Percentiles rank a stretch among this genome's conserved stretches.
Evolutionary conservation across 2,113 vertebrate genomes (phyloP).

Genomic region (Plecotus auritus): DNA sequence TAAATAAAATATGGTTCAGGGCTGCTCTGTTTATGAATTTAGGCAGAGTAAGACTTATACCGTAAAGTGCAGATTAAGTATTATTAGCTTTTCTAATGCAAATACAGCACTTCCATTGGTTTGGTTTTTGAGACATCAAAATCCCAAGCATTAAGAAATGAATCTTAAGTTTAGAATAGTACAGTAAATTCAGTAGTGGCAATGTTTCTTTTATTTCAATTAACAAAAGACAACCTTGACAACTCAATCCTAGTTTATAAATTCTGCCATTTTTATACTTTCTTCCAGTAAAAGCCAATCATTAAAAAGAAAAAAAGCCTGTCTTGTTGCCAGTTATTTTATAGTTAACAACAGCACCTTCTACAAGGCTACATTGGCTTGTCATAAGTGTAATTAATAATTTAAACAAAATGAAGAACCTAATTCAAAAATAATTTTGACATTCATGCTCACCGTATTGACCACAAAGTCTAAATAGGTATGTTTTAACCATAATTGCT

Average conservation of each 20-base stretch:
- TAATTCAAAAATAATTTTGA: slow-evolving; percentile 37
- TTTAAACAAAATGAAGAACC: slow-evolving; percentile 41
- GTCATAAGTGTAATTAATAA: background rate
- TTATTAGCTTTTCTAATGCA: slow-evolving; percentile 47
- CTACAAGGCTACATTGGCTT: slow-evolving; percentile 21
- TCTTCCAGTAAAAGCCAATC: slow-evolving; percentile 13
- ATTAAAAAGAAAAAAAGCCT: background rate
- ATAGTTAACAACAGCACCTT: slow-evolving; percentile 41
- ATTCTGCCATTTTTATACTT: background rate
- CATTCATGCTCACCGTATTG: slow-evolving; percentile 7
- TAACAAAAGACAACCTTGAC: slow-evolving; percentile 52
- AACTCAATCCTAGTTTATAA: slow-evolving; percentile 26
- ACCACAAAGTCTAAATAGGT: slow-evolving; percentile 28
- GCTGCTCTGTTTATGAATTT: slow-evolving; percentile 42
- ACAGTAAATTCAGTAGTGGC: slow-evolving; percentile 9
- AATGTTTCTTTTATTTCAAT: slow-evolving; percentile 47
- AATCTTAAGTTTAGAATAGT: slow-evolving; percentile 42
- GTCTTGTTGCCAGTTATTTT: slow-evolving; percentile 22
- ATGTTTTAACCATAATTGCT: slow-evolving; percentile 25
- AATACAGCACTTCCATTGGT: slow-evolving; percentile 43
- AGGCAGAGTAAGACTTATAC: slow-evolving; percentile 51
- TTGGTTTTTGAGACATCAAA: slow-evolving; percentile 34
- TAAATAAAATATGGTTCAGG: slow-evolving; percentile 61
- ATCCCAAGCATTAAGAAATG: slow-evolving; percentile 49
- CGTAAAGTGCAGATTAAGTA: slow-evolving; percentile 57